A percentile compares a stretch with the other conserved stretches of the same genome.
These are phyloP conservation scores for Athene noctua DNA, from an alignment of 2,113 vertebrate genomes.

Conservation along the genomic window DNA sequence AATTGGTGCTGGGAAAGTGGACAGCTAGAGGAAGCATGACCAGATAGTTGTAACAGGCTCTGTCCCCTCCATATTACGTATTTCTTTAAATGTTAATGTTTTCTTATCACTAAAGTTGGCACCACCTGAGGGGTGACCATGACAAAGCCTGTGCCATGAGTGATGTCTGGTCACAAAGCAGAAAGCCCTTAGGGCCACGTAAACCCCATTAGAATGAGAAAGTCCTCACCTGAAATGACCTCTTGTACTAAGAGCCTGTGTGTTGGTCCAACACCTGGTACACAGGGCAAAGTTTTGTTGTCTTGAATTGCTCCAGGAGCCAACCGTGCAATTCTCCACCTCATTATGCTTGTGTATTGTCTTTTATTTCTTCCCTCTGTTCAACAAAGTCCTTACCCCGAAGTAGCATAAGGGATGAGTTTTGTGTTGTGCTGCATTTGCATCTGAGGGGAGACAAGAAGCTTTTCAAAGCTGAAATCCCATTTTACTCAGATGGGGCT, in stretches of 20 bases:
- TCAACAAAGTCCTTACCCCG: accelerated
- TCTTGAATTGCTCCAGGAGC: neutral
- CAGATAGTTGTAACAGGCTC: neutral
- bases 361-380: neutral
- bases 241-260: neutral
- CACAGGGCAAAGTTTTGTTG: neutral
- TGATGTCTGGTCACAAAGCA: neutral
- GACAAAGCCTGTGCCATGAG: neutral
- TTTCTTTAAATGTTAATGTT: neutral
- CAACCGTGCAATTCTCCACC: neutral
- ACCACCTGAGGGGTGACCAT: neutral
- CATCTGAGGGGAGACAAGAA: neutral
- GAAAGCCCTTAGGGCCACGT: neutral
- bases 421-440: neutral
- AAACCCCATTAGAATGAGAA: neutral
- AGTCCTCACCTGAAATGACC: too few relatives aligned
- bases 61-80: neutral
- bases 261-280: neutral
- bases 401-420: neutral
- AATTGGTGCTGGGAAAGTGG: neutral
- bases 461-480: neutral
- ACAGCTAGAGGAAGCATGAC: neutral
- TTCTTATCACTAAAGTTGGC: neutral
- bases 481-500: neutral
- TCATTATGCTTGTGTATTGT: accelerated